Conservation (phyloP, 2,888 invertebrate species). For the Pelosia muscerda region DNA sequence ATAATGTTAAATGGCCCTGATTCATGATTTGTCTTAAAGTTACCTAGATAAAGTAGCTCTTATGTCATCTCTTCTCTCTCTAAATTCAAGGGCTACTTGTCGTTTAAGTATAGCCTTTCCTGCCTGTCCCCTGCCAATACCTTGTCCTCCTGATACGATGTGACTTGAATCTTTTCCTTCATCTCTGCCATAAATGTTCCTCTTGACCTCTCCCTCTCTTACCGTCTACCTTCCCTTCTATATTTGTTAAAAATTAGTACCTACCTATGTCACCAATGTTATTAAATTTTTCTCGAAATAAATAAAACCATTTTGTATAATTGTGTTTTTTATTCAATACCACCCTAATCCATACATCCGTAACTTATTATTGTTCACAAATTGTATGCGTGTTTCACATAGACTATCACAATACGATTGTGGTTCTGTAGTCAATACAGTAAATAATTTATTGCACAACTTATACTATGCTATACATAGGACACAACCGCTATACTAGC, state of each 20-base stretch:
- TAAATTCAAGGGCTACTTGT: no score
- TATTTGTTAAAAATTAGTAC: background rate
- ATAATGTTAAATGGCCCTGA: no score
- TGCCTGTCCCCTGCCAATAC: no score
- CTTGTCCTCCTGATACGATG: no score
- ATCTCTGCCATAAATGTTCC: no score
- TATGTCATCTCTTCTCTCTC: no score
- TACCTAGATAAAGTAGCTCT: no score
- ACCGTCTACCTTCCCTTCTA: no score
- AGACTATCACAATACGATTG: slow-evolving; percentile 61
- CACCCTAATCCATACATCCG: slow-evolving; percentile 55
- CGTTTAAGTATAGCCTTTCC: no score
- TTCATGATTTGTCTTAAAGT: no score
- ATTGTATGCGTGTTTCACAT: slow-evolving; percentile 50
- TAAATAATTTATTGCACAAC: slow-evolving; percentile 53
- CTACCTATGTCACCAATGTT: background rate
- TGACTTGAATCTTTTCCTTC: no score
- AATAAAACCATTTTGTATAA: slow-evolving; percentile 28
- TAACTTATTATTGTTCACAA: slow-evolving; percentile 22
- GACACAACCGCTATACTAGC: slow-evolving; percentile 70
- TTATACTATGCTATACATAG: slow-evolving; percentile 40
- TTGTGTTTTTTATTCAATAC: slow-evolving; percentile 54
- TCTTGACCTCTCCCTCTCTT: no score
- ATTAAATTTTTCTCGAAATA: slow-evolving; percentile 1
- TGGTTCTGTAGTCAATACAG: slow-evolving; percentile 45